Conservation (phyloP, 2,113 vertebrate genomes). For the Alaudala cheleensis region DNA sequence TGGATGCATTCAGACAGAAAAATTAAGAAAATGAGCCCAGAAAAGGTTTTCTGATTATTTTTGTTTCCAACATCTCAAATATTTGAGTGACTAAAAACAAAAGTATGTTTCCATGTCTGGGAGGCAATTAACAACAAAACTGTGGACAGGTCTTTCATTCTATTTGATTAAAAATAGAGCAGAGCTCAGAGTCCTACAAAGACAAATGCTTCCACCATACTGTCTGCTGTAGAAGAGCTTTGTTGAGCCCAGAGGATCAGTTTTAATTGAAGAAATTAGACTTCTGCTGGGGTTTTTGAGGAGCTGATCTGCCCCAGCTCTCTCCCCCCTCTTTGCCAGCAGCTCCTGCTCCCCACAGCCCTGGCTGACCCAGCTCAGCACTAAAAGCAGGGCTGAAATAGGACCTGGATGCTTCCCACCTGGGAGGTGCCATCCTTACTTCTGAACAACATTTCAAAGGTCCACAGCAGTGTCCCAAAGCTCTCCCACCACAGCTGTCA, state of each 20-base stretch:
- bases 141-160: background rate
- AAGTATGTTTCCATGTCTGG: slow-evolving; percentile 44
- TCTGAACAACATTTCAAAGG: background rate
- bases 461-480: background rate
- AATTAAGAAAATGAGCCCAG: slow-evolving; percentile 15
- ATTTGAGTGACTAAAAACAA: slow-evolving; percentile 38
- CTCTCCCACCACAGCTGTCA: background rate
- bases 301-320: background rate
- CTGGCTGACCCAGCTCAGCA: background rate
- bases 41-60: slow-evolving; percentile 29
- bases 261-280: background rate
- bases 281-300: background rate
- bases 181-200: background rate
- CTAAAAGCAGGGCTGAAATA: accelerated
- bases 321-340: background rate
- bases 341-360: background rate
- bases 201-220: background rate
- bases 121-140: slow-evolving; percentile 25
- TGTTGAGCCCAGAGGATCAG: background rate
- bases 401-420: background rate
- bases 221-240: background rate
- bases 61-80: background rate
- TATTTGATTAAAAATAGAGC: slow-evolving; percentile 24
- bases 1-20: slow-evolving; percentile 35
- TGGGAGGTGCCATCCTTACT: background rate